Evolutionary conservation across 2,888 invertebrate genomes (phyloP).

Genomic region (Bombylius discolor): DNA sequence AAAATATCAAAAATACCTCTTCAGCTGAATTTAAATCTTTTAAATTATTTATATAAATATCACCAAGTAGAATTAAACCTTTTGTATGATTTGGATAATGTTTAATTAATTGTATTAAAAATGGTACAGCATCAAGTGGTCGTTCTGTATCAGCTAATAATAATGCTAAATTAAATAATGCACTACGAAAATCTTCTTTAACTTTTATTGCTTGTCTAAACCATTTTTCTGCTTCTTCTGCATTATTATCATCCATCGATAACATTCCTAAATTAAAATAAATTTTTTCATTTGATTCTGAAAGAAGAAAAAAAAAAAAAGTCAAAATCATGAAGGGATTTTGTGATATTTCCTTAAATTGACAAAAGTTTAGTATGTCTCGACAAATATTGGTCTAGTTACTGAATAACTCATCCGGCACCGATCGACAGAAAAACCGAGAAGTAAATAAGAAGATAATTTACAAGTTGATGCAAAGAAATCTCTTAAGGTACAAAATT

Average conservation of each 20-base stretch:
- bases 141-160: constrained; percentile 76
- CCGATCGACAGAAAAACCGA: too few relatives aligned
- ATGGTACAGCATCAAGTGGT: constrained; percentile 84
- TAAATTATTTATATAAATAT: constrained; percentile 91
- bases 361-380: background rate
- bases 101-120: constrained; percentile 77
- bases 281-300: constrained; percentile 73
- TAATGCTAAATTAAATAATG: constrained; percentile 86
- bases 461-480: too few relatives aligned
- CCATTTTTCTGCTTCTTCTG: constrained; percentile 78
- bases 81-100: constrained; percentile 90
- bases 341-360: background rate
- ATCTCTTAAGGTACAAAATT: too few relatives aligned
- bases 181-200: constrained; percentile 82
- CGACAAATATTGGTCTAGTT: too few relatives aligned
- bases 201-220: constrained; percentile 78
- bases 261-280: constrained; percentile 95
- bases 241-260: constrained; percentile 88
- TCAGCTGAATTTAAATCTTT: constrained; percentile 91
- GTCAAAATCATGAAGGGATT: too few relatives aligned
- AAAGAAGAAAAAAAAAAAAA: constrained; percentile 6
- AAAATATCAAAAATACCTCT: constrained; percentile 48
- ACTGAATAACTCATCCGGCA: too few relatives aligned
- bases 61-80: constrained; percentile 83
- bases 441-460: too few relatives aligned